phyloP scores from a whole-genome alignment of 2,888 invertebrate species.

The Ophion costatus region DNA sequence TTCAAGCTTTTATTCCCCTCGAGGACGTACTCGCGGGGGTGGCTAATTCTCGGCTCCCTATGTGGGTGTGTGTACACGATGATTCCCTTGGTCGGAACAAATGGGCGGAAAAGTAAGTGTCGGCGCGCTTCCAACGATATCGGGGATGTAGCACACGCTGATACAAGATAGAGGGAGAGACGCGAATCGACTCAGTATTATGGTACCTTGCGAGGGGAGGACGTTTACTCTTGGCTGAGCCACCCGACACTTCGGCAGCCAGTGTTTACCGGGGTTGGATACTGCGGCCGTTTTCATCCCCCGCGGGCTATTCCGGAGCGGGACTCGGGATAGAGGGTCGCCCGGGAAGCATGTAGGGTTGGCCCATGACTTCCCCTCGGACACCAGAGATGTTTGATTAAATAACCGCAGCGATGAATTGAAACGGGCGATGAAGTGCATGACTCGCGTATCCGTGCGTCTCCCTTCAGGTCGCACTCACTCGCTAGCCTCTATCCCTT shows the following conservation, averaged over 20 bases:
- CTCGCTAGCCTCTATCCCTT: constrained; percentile 5
- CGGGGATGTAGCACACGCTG: constrained; percentile 63
- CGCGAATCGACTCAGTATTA: constrained; percentile 65
- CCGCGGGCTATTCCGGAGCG: constrained; percentile 41
- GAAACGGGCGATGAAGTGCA: constrained; percentile 82
- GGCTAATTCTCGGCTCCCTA: constrained; percentile 48
- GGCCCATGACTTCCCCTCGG: constrained; percentile 37
- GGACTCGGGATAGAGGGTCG: constrained; percentile 58
- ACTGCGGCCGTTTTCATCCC: constrained; percentile 76
- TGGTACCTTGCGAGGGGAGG: constrained; percentile 38
- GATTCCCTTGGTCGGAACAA: constrained; percentile 70
- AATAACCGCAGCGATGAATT: constrained; percentile 83
- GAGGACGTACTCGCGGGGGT: constrained; percentile 23
- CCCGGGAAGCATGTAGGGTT: constrained; percentile 40
- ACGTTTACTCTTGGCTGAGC: constrained; percentile 25
- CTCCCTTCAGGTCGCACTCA: not conserved
- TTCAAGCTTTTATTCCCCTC: constrained; percentile 66
- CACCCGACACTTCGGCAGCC: constrained; percentile 12
- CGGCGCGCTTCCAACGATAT: constrained; percentile 76
- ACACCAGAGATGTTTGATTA: constrained; percentile 81
- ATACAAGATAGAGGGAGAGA: constrained; percentile 26
- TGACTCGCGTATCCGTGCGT: constrained; percentile 78
- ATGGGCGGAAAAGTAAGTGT: constrained; percentile 80
- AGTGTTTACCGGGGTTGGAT: constrained; percentile 71
- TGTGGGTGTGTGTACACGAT: constrained; percentile 42